A percentile compares a stretch with the other conserved stretches of the same genome.
phyloP scores from a whole-genome alignment of 92 coral and sea anemone species.

The Isaurus tuberculatus region DNA sequence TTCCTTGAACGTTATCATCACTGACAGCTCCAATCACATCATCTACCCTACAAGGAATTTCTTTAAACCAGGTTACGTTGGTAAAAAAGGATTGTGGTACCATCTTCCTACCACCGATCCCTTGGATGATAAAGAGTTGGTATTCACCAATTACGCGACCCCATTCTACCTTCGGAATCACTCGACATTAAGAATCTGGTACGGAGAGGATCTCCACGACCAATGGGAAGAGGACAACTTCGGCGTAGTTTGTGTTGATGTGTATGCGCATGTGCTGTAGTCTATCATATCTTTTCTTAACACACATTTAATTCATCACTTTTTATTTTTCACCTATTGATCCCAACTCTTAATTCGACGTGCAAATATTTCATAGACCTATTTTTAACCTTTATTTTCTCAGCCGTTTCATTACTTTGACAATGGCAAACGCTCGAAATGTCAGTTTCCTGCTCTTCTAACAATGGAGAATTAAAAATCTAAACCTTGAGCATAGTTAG shows the following conservation, averaged over 20 bases:
- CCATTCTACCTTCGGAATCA: constrained; percentile 17
- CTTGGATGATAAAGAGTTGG: constrained; percentile 5
- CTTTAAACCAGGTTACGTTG: constrained; percentile 6
- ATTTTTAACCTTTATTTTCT: too few species aligned
- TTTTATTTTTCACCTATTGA: too few species aligned
- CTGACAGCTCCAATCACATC: constrained; percentile 19
- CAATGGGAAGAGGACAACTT: constrained; percentile 24
- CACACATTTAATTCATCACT: background rate
- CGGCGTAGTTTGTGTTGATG: constrained; percentile 21
- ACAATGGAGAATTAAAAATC: too few species aligned
- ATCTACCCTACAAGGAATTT: constrained; percentile 7
- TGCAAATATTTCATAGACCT: too few species aligned
- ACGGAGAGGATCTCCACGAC: constrained; percentile 22
- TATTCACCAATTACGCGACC: constrained; percentile 28
- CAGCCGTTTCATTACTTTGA: too few species aligned
- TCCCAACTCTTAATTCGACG: too few species aligned
- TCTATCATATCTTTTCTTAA: too few species aligned
- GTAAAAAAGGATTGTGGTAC: constrained; percentile 23
- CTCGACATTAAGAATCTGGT: constrained; percentile 11
- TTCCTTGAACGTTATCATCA: constrained; percentile 7
- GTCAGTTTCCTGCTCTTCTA: too few species aligned
- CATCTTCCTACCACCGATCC: constrained; percentile 19
- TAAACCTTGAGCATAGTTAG: too few species aligned
- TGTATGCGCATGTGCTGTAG: constrained; percentile 23
- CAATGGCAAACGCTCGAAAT: too few species aligned